Percentiles rank a stretch among this genome's conserved stretches.
These are phyloP conservation scores for Schizopygopsis pylzovi DNA, from an alignment of 2,797 vertebrate species.

Conservation along the genomic window DNA sequence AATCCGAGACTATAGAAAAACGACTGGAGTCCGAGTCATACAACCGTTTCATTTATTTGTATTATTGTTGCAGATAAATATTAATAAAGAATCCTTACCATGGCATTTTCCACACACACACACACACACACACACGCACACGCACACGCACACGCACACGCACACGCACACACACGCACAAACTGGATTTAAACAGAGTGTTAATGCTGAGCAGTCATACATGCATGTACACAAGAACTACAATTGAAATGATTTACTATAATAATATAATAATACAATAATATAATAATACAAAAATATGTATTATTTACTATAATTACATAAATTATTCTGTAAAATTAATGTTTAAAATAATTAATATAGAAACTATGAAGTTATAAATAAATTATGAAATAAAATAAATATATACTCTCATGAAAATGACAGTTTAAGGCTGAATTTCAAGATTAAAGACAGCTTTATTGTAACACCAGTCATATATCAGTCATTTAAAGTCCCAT, in stretches of 20 bases:
- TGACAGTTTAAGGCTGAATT: not conserved
- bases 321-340: not conserved
- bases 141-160: not conserved
- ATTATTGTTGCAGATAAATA: not conserved
- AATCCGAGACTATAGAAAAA: too few species aligned
- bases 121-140: too few species aligned
- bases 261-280: too few species aligned
- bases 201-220: not conserved
- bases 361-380: not conserved
- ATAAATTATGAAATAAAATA: not conserved
- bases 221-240: not conserved
- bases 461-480: not conserved
- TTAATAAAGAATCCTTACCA: not conserved
- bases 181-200: not conserved
- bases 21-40: too few species aligned
- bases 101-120: not conserved
- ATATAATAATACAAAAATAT: too few species aligned
- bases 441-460: not conserved
- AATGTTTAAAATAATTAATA: not conserved
- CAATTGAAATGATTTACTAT: not conserved
- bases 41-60: not conserved
- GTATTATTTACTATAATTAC: not conserved
- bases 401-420: not conserved
- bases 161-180: fast-evolving
- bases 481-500: not conserved